phyloP scores from a whole-genome alignment of 2,888 invertebrate species.

The Melanchra persicariae region DNA sequence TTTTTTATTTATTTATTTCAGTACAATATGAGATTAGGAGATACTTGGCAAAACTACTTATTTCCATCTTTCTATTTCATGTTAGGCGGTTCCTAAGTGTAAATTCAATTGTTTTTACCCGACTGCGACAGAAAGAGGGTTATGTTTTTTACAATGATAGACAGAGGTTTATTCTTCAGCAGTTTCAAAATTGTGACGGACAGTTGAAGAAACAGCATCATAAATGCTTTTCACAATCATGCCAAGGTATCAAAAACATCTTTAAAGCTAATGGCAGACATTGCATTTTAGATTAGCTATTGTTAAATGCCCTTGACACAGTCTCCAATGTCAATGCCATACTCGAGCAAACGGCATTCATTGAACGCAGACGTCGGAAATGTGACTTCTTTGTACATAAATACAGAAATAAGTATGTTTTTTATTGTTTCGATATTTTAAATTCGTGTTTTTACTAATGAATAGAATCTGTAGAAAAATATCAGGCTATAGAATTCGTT shows the following conservation, averaged over 20 bases:
- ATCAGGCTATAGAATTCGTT: no score
- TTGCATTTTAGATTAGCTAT: slow-evolving; percentile 37
- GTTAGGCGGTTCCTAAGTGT: no score
- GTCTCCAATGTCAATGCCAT: slow-evolving; percentile 98
- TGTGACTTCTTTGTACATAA: background rate
- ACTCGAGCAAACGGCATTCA: slow-evolving; percentile 95
- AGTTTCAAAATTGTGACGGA: slow-evolving; percentile 18
- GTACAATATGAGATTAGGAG: no score
- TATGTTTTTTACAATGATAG: background rate
- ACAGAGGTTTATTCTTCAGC: background rate
- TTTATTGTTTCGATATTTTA: background rate
- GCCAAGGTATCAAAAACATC: slow-evolving; percentile 47
- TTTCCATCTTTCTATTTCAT: background rate
- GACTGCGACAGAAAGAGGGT: no score
- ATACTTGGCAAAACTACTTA: no score
- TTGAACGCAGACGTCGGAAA: slow-evolving; percentile 95
- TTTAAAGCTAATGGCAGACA: slow-evolving; percentile 40
- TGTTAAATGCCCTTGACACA: slow-evolving; percentile 92
- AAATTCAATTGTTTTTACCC: no score
- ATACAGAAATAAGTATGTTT: background rate
- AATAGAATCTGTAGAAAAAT: no score
- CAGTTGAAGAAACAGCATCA: slow-evolving; percentile 17
- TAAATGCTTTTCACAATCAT: slow-evolving; percentile 33
- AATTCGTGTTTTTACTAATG: no score
- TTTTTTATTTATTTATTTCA: no score